phyloP scores from a whole-genome alignment of 2,797 vertebrate genomes.

The Oryzias dopingdopingensis region DNA sequence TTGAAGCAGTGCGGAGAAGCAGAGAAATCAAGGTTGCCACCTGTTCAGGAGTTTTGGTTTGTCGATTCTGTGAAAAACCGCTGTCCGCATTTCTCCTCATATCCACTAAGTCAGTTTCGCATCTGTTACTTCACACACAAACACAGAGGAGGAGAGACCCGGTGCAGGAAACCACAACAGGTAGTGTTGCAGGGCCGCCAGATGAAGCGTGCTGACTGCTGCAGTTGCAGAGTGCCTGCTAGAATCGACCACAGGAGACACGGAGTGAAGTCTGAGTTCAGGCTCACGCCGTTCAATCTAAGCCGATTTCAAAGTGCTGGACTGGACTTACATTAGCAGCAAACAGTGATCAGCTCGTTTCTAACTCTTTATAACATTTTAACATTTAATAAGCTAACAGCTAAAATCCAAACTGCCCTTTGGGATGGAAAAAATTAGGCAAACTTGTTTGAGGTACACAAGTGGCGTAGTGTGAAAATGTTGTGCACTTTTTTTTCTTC shows the following conservation, averaged over 20 bases:
- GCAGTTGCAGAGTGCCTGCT: constrained; percentile 26
- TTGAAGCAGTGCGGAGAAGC: background rate
- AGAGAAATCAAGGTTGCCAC: background rate
- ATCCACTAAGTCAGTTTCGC: constrained; percentile 13
- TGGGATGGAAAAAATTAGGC: too few relatives aligned
- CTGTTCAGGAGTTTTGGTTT: background rate
- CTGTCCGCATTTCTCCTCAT: constrained; percentile 20
- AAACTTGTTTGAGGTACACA: too few relatives aligned
- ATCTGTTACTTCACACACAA: constrained; percentile 14
- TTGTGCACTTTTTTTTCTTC: too few relatives aligned
- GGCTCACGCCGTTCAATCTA: too few relatives aligned
- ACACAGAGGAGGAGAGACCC: constrained; percentile 32
- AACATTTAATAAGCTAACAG: too few relatives aligned
- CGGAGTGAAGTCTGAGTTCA: constrained; percentile 5
- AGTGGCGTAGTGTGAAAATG: too few relatives aligned
- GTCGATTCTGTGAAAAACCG: constrained; percentile 54
- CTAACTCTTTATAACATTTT: too few relatives aligned
- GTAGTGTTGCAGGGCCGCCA: constrained; percentile 37
- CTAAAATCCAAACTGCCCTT: too few relatives aligned
- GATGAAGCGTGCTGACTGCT: constrained; percentile 16
- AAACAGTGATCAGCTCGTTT: too few relatives aligned
- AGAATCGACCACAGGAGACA: background rate
- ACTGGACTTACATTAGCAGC: too few relatives aligned
- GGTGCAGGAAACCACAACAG: constrained; percentile 61
- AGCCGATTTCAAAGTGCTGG: too few relatives aligned